phyloP scores from a whole-genome alignment of 2,888 invertebrate species.

The Fragum sueziense region DNA sequence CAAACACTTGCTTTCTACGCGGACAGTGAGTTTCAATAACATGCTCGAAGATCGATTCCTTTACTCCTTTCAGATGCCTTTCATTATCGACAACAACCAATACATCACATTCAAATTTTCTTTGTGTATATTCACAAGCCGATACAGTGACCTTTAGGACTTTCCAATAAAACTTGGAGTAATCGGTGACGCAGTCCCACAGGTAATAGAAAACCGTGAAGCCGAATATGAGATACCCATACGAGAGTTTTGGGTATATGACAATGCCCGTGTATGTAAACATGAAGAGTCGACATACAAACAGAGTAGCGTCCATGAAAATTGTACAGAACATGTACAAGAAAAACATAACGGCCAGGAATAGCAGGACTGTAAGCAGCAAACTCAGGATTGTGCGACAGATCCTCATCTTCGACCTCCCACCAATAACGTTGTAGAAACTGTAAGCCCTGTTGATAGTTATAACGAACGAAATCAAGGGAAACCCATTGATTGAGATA shows the following conservation, averaged over 20 bases:
- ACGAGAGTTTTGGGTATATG: slow-evolving; percentile 56
- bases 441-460: slow-evolving; percentile 47
- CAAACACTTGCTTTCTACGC: slow-evolving; percentile 52
- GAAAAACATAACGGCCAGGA: slow-evolving; percentile 15
- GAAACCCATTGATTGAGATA: slow-evolving; percentile 49
- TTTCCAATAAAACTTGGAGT: slow-evolving; percentile 33
- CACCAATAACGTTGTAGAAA: neutral
- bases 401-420: neutral
- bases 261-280: slow-evolving; percentile 63
- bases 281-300: slow-evolving; percentile 50
- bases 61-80: slow-evolving; percentile 37
- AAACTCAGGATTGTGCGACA: neutral
- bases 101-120: slow-evolving; percentile 12
- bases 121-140: slow-evolving; percentile 30
- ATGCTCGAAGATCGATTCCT: slow-evolving; percentile 43
- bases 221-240: slow-evolving; percentile 59
- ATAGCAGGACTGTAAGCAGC: neutral
- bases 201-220: slow-evolving; percentile 57
- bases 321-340: slow-evolving; percentile 61
- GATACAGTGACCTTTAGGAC: slow-evolving; percentile 39
- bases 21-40: slow-evolving; percentile 54
- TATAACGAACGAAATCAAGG: slow-evolving; percentile 42
- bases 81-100: slow-evolving; percentile 33
- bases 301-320: slow-evolving; percentile 60
- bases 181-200: slow-evolving; percentile 47